Evolutionary conservation across 2,797 vertebrate genomes (phyloP).

Genomic region (Prunella strophiata): DNA sequence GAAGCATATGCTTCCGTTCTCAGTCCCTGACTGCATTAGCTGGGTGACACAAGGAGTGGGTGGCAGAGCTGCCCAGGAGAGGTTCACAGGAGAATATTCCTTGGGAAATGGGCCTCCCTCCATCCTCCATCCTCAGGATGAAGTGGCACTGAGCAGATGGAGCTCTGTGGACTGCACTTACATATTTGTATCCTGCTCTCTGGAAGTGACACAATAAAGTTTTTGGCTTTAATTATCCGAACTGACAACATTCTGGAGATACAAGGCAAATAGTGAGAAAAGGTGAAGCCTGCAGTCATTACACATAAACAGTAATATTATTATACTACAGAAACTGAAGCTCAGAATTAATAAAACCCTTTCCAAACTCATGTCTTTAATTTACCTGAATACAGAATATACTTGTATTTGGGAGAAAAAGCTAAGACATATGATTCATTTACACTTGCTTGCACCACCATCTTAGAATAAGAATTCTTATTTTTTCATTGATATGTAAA

Average conservation of each 20-base stretch:
- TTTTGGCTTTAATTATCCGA: not conserved
- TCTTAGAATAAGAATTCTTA: not conserved
- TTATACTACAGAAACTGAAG: not conserved
- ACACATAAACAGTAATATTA: not conserved
- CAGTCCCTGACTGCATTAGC: accelerated
- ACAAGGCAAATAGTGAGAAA: not conserved
- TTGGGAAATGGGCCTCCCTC: not conserved
- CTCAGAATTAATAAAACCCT: not conserved
- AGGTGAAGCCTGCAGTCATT: not conserved
- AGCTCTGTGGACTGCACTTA: not conserved
- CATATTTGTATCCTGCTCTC: not conserved
- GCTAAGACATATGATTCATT: not conserved
- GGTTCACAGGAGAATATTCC: not conserved
- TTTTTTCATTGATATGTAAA: not conserved
- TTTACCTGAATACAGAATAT: not conserved
- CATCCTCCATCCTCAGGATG: not conserved
- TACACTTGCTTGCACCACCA: not conserved
- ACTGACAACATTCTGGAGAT: not conserved
- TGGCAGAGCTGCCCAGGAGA: not conserved
- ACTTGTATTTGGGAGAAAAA: not conserved
- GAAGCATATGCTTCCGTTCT: not conserved
- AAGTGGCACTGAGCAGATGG: not conserved
- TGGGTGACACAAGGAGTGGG: not conserved
- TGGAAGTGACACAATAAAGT: not conserved
- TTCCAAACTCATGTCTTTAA: not conserved